A percentile compares a stretch with the other conserved stretches of the same genome.
Conservation (phyloP, 1,140 invertebrate species). For the Triops cancriformis region DNA sequence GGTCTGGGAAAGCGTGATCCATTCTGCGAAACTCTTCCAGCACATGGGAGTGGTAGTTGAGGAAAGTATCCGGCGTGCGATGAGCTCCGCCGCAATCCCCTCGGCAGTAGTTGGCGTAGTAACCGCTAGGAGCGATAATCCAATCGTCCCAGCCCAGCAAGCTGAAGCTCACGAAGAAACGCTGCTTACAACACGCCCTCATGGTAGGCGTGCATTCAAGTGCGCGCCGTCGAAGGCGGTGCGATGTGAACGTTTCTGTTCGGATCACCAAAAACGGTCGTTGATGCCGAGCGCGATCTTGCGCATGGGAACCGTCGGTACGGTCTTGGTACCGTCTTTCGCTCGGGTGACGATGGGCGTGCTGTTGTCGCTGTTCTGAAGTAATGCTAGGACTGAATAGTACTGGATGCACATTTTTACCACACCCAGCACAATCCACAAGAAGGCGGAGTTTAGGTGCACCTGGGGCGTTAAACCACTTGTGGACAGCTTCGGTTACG, state of each 20-base stretch:
- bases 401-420: constrained; percentile 43
- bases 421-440: constrained; percentile 71
- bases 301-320: neutral
- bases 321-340: constrained; percentile 16
- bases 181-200: constrained; percentile 80
- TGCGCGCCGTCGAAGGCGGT: constrained; percentile 58
- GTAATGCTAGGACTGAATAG: constrained; percentile 52
- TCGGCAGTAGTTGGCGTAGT: constrained; percentile 89
- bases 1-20: constrained; percentile 51
- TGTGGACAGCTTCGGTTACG: constrained; percentile 55
- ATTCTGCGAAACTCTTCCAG: constrained; percentile 77
- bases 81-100: constrained; percentile 66
- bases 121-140: constrained; percentile 78
- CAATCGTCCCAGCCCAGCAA: constrained; percentile 89
- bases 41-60: constrained; percentile 79
- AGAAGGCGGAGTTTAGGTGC: constrained; percentile 58
- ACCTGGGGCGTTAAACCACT: constrained; percentile 38
- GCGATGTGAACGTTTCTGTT: constrained; percentile 51
- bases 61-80: constrained; percentile 70
- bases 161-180: constrained; percentile 82
- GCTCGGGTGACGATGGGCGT: constrained; percentile 17
- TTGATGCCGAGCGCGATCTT: constrained; percentile 43
- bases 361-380: neutral
- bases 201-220: constrained; percentile 66
- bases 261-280: constrained; percentile 76